Conservation (phyloP, 2,113 vertebrate genomes). For the Quiscalus mexicanus region DNA sequence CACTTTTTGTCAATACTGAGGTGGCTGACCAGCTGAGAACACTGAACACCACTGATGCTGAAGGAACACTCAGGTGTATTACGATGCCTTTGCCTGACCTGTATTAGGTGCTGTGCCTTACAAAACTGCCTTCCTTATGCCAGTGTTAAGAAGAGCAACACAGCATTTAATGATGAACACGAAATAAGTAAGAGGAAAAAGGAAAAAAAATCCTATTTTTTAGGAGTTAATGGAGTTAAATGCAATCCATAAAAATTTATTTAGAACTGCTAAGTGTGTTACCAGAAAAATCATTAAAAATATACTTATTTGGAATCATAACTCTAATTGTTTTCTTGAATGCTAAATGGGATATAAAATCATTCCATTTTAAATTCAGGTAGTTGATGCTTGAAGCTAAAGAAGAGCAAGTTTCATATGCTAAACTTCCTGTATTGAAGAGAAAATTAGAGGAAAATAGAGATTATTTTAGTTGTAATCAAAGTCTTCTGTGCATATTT, state of each 20-base stretch:
- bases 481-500: background rate
- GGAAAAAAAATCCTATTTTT: background rate
- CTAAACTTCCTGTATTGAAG: background rate
- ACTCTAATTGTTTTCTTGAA: background rate
- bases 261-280: background rate
- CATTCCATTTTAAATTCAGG: background rate
- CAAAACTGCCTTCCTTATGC: background rate
- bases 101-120: background rate
- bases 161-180: background rate
- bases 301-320: background rate
- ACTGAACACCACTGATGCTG: background rate
- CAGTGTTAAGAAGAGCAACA: background rate
- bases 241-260: background rate
- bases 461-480: background rate
- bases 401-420: background rate
- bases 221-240: background rate
- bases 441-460: background rate
- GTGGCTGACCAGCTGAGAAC: background rate
- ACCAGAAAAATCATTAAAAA: background rate
- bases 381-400: background rate
- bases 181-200: background rate
- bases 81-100: background rate
- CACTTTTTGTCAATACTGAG: background rate
- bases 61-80: background rate
- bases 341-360: background rate